Conservation (phyloP, 2,797 vertebrate species). For the Ispidina picta region DNA sequence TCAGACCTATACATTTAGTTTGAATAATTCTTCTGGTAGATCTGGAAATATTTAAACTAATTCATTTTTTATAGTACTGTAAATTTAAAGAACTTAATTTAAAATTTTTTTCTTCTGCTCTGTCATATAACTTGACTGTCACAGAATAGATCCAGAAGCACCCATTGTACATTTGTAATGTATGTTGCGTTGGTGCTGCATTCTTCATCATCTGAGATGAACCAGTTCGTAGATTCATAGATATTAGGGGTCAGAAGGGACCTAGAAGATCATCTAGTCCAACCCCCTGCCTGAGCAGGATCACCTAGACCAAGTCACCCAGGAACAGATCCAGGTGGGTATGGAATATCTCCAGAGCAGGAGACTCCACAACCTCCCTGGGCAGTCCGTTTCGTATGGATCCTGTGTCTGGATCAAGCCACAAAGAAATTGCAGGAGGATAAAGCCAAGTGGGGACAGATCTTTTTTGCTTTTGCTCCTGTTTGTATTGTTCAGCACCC, state of each 20-base stretch:
- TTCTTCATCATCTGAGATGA: neutral
- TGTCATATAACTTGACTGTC: neutral
- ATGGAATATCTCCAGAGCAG: too few species aligned
- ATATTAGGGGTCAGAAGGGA: too few species aligned
- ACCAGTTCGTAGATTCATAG: too few species aligned
- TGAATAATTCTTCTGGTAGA: constrained; percentile 61
- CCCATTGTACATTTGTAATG: neutral
- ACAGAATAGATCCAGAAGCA: neutral
- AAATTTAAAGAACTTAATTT: constrained; percentile 46
- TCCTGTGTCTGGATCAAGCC: neutral
- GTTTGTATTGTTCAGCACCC: neutral
- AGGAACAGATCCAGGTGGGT: too few species aligned
- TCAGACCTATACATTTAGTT: constrained; percentile 46
- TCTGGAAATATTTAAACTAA: constrained; percentile 63
- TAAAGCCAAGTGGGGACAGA: neutral
- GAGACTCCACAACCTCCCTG: too few species aligned
- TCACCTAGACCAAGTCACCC: too few species aligned
- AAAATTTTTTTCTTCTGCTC: neutral
- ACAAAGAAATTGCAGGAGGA: neutral
- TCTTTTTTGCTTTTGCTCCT: neutral
- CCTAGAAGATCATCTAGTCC: too few species aligned
- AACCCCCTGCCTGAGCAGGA: too few species aligned
- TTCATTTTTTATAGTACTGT: constrained; percentile 18
- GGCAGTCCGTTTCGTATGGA: neutral
- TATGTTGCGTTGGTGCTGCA: neutral